These are phyloP conservation scores for Physella acuta DNA, from an alignment of 1,140 invertebrate species.

Conservation along the genomic window DNA sequence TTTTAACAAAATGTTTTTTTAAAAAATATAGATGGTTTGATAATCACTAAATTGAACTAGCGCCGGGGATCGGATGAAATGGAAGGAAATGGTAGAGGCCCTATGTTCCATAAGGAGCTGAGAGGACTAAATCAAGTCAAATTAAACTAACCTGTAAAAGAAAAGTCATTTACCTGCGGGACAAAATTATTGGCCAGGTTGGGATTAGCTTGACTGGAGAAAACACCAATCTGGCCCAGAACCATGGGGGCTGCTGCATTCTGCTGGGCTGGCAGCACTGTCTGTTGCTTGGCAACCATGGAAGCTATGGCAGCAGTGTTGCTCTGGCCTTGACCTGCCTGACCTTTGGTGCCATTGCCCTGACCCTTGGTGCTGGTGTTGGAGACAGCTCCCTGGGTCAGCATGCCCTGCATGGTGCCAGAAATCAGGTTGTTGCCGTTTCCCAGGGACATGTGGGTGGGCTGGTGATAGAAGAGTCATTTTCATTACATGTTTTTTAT, in stretches of 20 bases:
- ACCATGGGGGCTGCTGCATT: conserved; percentile 38
- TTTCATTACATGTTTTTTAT: conserved; percentile 1
- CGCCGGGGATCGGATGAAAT: no score
- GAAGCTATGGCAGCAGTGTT: conserved; percentile 24
- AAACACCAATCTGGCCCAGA: conserved; percentile 42
- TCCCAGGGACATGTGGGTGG: conserved; percentile 17
- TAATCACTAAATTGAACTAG: no score
- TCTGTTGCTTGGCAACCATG: conserved; percentile 45
- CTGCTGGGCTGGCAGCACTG: conserved; percentile 43
- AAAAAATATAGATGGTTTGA: no score
- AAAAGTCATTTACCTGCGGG: conserved; percentile 32
- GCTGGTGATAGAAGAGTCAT: not conserved
- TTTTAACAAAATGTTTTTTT: no score
- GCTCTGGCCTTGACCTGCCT: conserved; percentile 23
- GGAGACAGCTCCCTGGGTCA: conserved; percentile 5
- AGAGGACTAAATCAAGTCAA: no score
- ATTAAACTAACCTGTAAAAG: no score
- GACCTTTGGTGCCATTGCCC: conserved; percentile 26
- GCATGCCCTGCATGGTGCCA: conserved; percentile 10
- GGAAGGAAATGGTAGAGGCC: no score
- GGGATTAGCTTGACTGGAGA: conserved; percentile 31
- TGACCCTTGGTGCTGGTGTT: conserved; percentile 29
- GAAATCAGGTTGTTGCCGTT: conserved; percentile 17
- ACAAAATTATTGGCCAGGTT: conserved; percentile 28
- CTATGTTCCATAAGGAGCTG: no score